Percentiles rank a stretch among this genome's conserved stretches.
Evolutionary conservation across 2,888 invertebrate genomes (phyloP).

Genomic region (Epistrophe eligans): DNA sequence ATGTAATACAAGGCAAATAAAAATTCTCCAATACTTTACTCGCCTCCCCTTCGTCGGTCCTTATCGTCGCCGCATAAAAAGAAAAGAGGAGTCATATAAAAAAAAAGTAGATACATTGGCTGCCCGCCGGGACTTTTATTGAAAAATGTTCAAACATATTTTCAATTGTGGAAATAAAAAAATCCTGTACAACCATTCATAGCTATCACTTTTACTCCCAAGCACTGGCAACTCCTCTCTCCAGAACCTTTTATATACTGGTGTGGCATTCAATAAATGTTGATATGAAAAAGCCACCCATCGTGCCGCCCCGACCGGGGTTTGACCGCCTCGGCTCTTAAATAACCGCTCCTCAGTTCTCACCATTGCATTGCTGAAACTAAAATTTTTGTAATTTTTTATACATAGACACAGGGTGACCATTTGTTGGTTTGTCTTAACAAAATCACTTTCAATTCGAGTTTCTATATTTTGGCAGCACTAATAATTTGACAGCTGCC

Average conservation of each 20-base stretch:
- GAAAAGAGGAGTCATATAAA: constrained; percentile 19
- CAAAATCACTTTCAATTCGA: too few species aligned
- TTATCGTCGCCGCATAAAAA: background rate
- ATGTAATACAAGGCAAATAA: constrained; percentile 70
- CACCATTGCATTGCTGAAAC: background rate
- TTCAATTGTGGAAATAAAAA: constrained; percentile 56
- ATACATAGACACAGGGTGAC: too few species aligned
- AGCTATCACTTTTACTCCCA: constrained; percentile 32
- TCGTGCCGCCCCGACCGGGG: background rate
- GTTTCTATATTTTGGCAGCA: too few species aligned
- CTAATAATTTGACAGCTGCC: too few species aligned
- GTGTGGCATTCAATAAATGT: constrained; percentile 49
- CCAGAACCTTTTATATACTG: background rate
- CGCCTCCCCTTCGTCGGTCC: background rate
- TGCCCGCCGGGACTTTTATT: constrained; percentile 63
- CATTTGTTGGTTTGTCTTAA: too few species aligned
- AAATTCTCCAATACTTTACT: constrained; percentile 14
- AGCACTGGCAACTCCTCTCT: background rate
- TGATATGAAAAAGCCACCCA: constrained; percentile 60
- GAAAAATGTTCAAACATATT: constrained; percentile 73
- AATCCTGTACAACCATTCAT: constrained; percentile 47
- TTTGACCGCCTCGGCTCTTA: constrained; percentile 9
- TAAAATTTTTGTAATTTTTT: constrained; percentile 26
- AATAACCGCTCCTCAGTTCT: background rate
- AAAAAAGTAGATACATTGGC: constrained; percentile 23